Base-by-base conservation (phyloP, 2,113 vertebrate genomes). In the Bubo blakistoni region DNA sequence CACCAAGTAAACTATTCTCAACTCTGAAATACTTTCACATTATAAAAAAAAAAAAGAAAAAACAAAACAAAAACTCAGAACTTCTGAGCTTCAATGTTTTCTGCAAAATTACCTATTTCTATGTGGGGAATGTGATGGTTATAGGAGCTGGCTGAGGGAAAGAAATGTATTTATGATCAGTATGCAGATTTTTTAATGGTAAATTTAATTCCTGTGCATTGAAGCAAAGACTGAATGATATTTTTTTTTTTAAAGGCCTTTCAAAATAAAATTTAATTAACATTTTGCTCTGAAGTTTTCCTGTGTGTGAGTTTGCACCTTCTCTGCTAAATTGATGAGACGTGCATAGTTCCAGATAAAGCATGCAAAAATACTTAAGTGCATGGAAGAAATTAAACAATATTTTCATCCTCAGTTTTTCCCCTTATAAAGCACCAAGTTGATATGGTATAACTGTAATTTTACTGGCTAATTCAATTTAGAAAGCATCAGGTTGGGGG, bases 21-120 rank as follows among this genome's bases (percentile, higher is more conserved):
- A 22, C 26, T 27, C 66, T 47, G n/a, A 32, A 85, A 27, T 25
- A 30, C 11, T 46, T 40, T 0, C 1, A 19, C 3, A 0, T 51
- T 57, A 32, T 61, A 21, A 27, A 55, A 24, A 69, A 40, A 40
- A 13, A 38, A 13, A 54, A 40, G 16, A 55, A 47, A 57, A n/a
- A 6, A 18, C 21, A 40, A 61, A 34, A 22, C 20, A 44, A 32
- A 85, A 69, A 10, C 24, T 74, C 17, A 76, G 61, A 85, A 22
- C n/a, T 63, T 26, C 22, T 86, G 51, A n/a, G 3, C 13, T 62
- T 81, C 25, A n/a, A 0, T 25, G 13, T 67, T 65, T 25, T 77
- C 24, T 77, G 54, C 38, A 90, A 36, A 57, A 80, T 63, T 13
- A 8, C 27, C 11, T 67, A 3, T 65, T 88, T 63, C 1, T 2